Conservation (phyloP, 2,888 invertebrate species). For the Miltochrista miniata region DNA sequence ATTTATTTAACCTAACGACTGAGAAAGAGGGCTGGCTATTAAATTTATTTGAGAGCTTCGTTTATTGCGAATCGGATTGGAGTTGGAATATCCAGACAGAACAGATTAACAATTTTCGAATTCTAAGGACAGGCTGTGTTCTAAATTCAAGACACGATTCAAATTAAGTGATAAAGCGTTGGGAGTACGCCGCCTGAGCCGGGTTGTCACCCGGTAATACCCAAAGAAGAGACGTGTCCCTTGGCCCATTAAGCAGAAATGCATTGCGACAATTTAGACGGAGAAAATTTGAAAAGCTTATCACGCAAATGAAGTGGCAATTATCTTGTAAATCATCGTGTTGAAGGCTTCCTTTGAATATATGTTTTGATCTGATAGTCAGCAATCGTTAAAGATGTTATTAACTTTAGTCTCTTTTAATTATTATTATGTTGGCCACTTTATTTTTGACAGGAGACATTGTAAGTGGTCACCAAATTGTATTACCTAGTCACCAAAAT, state of each 20-base stretch:
- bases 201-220: slow-evolving; percentile 62
- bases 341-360: neutral
- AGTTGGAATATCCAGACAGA: slow-evolving; percentile 43
- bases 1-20: slow-evolving; percentile 42
- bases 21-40: slow-evolving; percentile 34
- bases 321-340: slow-evolving; percentile 15
- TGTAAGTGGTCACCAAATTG: too few relatives aligned
- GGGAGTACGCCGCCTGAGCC: slow-evolving; percentile 54
- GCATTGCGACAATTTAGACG: slow-evolving; percentile 40
- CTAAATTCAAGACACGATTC: slow-evolving; percentile 74
- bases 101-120: slow-evolving; percentile 53
- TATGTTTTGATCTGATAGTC: neutral
- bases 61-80: slow-evolving; percentile 42
- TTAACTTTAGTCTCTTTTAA: too few relatives aligned
- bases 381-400: too few relatives aligned
- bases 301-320: slow-evolving; percentile 26
- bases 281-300: slow-evolving; percentile 27
- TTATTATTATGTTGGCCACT: too few relatives aligned
- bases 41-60: slow-evolving; percentile 42
- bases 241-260: slow-evolving; percentile 40
- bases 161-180: slow-evolving; percentile 79
- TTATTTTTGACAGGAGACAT: too few relatives aligned
- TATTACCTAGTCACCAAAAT: too few relatives aligned
- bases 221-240: slow-evolving; percentile 52
- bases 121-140: slow-evolving; percentile 49